phyloP scores from a whole-genome alignment of 1,140 invertebrate species.

The Spodoptera frugiperda region DNA sequence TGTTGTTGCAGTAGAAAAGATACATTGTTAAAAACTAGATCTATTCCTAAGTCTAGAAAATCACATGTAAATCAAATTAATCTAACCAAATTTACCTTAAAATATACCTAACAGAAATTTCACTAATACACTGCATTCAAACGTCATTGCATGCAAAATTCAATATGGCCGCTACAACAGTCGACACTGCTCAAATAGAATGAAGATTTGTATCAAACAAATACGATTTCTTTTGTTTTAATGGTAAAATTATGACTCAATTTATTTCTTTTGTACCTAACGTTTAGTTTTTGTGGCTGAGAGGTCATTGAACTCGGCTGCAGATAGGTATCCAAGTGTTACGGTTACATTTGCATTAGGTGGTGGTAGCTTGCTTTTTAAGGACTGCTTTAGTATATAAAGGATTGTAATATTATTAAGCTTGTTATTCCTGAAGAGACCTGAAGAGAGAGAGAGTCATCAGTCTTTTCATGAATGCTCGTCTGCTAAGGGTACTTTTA shows the following conservation, averaged over 20 bases:
- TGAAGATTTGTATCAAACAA: conserved; percentile 1
- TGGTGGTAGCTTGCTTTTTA: too few relatives aligned
- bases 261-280: background rate
- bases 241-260: conserved; percentile 19
- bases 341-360: too few relatives aligned
- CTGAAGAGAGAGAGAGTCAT: too few relatives aligned
- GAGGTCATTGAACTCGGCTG: conserved; percentile 3
- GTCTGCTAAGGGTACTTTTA: too few relatives aligned
- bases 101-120: background rate
- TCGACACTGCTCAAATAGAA: conserved; percentile 20
- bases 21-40: too few relatives aligned
- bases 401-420: too few relatives aligned
- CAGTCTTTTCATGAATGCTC: too few relatives aligned
- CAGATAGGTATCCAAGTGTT: background rate
- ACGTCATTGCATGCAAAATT: conserved; percentile 32
- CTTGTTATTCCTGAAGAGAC: too few relatives aligned
- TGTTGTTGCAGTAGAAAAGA: too few relatives aligned
- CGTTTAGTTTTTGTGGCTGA: background rate
- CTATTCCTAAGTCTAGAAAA: too few relatives aligned
- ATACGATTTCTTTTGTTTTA: conserved; percentile 9
- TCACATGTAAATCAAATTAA: too few relatives aligned
- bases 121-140: conserved; percentile 12
- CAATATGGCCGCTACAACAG: conserved; percentile 23
- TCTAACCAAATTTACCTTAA: background rate
- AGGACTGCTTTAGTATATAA: too few relatives aligned